phyloP scores from a whole-genome alignment of 1,140 invertebrate genomes.

The Drosophila busckii region DNA sequence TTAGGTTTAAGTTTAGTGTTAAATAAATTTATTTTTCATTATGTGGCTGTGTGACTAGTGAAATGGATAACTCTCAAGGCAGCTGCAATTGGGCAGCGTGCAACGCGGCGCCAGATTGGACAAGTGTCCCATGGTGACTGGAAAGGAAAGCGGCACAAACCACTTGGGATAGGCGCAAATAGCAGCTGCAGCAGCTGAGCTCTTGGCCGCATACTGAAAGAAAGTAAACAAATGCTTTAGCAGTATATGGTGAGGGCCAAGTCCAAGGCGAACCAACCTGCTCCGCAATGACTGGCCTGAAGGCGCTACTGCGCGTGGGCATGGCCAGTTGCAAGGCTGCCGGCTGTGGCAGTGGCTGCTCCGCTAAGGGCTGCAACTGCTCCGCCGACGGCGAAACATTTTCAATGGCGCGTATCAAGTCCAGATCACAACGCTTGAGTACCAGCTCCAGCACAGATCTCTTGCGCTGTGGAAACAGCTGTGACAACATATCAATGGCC shows the following conservation, averaged over 20 bases:
- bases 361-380: not conserved
- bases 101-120: slow-evolving; percentile 75
- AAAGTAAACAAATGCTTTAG: not conserved
- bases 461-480: slow-evolving; percentile 93
- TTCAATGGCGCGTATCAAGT: slow-evolving; percentile 84
- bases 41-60: slow-evolving; percentile 28
- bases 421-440: slow-evolving; percentile 90
- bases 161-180: slow-evolving; percentile 76
- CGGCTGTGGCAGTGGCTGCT: slow-evolving; percentile 4
- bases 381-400: slow-evolving; percentile 55
- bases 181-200: slow-evolving; percentile 42
- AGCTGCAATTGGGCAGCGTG: slow-evolving; percentile 75
- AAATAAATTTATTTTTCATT: slow-evolving; percentile 48
- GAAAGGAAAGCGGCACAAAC: slow-evolving; percentile 76
- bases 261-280: too few species aligned
- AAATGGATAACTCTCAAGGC: slow-evolving; percentile 73
- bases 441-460: slow-evolving; percentile 92
- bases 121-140: slow-evolving; percentile 75
- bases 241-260: too few species aligned
- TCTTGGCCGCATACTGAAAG: slow-evolving; percentile 42
- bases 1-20: slow-evolving; percentile 38
- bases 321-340: slow-evolving; percentile 25
- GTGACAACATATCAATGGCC: slow-evolving; percentile 90
- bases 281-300: slow-evolving; percentile 58
- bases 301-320: slow-evolving; percentile 57